Base-by-base conservation (phyloP, 2,113 vertebrate species). In the Tor tambroides region DNA sequence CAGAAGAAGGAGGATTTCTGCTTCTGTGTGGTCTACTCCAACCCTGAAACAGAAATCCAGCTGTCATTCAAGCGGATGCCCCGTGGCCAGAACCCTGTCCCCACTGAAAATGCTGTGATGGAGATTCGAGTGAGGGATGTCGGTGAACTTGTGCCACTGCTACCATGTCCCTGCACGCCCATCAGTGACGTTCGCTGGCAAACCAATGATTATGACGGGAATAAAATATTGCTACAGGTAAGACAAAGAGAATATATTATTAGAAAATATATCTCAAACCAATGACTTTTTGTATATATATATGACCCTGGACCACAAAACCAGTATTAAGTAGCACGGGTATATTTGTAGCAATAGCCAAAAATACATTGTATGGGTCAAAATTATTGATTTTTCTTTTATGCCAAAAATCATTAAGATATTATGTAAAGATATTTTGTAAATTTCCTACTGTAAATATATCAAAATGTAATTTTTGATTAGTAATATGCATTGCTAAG, bases 151-250 rank as follows among this genome's bases (percentile, higher is more conserved):
- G 95, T 98, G 49, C 96, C 97, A 0, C 96, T 98, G 72, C 85
- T 99, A 84, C 98, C 98, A 21, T 95, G 95, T 14, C 94, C 97
- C 80, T 99, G 98, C 92, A 97, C 95, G 87, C 97, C 96, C 14
- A 99, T 99, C 93, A 99, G 98, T 0, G 95, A 96, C 75, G 94
- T 94, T 19, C 96, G 98, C 85, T 99, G 98, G 98, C 97, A 97
- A 94, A 99, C 97, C 0, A 95, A 97, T 92, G 98, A 99, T 91
- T 97, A 97, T 0, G 98, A 99, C 23, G 97, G 97, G 1, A 99
- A 99, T 88, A 97, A 96, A 92, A 96, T 99, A 90, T 94, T 99
- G 78, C 94, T 99, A 87, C 98, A 98, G 97, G 98, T 98, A 92
- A 91, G 92, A 4, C 0, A n/a, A n/a, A 26, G 41, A 56, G 41